Conservation (phyloP, 2,888 invertebrate genomes). For the Nudaria mundana region DNA sequence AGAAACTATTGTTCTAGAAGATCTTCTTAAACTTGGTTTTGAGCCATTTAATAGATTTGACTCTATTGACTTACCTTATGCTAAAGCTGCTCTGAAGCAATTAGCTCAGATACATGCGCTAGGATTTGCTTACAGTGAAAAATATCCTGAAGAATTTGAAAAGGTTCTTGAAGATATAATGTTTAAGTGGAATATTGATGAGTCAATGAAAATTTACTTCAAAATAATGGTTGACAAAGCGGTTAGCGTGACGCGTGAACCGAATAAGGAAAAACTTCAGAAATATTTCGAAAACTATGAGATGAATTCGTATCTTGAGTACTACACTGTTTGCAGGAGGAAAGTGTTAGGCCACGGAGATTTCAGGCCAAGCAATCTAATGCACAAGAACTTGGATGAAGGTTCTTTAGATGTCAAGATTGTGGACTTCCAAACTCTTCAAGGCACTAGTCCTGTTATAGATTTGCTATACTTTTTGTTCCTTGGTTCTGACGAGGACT, state of each 20-base stretch:
- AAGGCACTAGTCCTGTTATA: constrained; percentile 38
- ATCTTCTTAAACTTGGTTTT: constrained; percentile 36
- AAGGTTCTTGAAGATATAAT: constrained; percentile 7
- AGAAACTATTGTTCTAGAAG: constrained; percentile 48
- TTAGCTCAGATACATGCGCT: constrained; percentile 53
- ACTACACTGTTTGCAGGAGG: background rate
- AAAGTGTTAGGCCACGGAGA: constrained; percentile 50
- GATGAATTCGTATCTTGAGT: background rate
- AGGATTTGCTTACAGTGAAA: constrained; percentile 41
- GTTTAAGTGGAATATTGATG: background rate
- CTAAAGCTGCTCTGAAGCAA: constrained; percentile 30
- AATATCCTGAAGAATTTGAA: constrained; percentile 36
- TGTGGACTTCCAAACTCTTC: background rate
- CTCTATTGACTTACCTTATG: constrained; percentile 34
- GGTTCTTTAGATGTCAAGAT: constrained; percentile 10
- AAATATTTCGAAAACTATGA: constrained; percentile 22
- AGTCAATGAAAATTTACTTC: background rate
- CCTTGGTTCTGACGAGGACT: constrained; percentile 47
- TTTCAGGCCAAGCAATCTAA: constrained; percentile 41
- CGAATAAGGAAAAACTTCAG: constrained; percentile 33
- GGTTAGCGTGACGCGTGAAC: constrained; percentile 24
- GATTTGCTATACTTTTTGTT: constrained; percentile 56
- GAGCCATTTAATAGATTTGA: constrained; percentile 34
- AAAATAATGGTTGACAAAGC: background rate
- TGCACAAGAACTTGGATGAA: constrained; percentile 30